Base-by-base conservation (phyloP, 2,888 invertebrate genomes). In the Acronicta psi region DNA sequence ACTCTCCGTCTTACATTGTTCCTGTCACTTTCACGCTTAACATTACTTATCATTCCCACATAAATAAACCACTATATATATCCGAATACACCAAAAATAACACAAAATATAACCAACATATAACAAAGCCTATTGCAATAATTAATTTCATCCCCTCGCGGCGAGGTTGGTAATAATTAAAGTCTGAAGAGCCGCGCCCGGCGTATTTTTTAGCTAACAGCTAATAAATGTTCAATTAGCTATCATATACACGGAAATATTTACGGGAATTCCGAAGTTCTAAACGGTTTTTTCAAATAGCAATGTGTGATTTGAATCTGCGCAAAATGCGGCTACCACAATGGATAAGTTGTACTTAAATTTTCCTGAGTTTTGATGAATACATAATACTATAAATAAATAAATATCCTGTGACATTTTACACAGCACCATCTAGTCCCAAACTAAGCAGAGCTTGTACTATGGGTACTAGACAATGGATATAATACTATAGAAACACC, bases 151-250 rank as follows among this genome's bases (percentile, higher is more conserved):
- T 17, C 63, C 42, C 46, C 55, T 34, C 37, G 31, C 18, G 34
- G 2, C 9, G 42, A 25, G 16, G 29, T 10, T 13, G n/a, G 59
- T 42, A 69, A 71, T 65, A 65, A 69, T 71, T 59, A 53, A 70
- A 71, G 51, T 18, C 43, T n/a, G 29, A 34, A 44, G 20, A 25
- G 53, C 20, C n/a, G 49, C n/a, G 41, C 34, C 11, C 1, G 8
- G 42, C 37, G 45, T 51, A 59, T 44, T 58, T 67, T 65, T 65
- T 50, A n/a, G 49, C 29, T 25, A 50, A 53, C 53, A 38, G 36
- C 42, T 65, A n/a, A 53, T 67, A 43, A 10, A 72, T 71, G 49
- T 56, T 65, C 53, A 65, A 69, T 71, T 56, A 51, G 18, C 53
- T 53, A 65, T 70, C 40, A 53, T 50, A 56, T 50, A 40, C 45